Conservation (phyloP, 2,888 invertebrate species). For the Agrotis puta region DNA sequence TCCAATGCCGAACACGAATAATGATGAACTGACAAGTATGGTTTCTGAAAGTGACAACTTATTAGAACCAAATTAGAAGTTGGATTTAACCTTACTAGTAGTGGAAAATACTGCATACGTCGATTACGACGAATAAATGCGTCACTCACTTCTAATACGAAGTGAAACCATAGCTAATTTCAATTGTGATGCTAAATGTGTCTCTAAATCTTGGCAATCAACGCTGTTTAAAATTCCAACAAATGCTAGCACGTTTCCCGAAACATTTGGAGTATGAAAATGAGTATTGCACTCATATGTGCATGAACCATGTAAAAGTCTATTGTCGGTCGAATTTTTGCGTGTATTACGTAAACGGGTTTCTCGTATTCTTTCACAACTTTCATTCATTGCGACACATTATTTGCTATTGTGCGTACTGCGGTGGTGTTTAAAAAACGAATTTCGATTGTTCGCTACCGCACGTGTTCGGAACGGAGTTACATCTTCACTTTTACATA, state of each 20-base stretch:
- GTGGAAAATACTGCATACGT: conserved; percentile 39
- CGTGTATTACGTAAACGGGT: conserved; percentile 72
- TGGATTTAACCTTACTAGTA: background rate
- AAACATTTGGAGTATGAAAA: conserved; percentile 55
- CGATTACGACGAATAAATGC: conserved; percentile 16
- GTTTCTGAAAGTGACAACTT: background rate
- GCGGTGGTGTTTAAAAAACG: conserved; percentile 55
- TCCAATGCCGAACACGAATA: background rate
- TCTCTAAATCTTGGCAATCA: conserved; percentile 57
- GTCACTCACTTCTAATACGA: conserved; percentile 40
- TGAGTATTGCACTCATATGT: conserved; percentile 66
- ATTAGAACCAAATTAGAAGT: background rate
- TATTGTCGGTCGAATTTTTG: conserved; percentile 66
- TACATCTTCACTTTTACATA: conserved; percentile 54
- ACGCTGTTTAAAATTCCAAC: conserved; percentile 41
- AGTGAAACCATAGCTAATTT: conserved; percentile 51
- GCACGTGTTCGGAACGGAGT: conserved; percentile 50
- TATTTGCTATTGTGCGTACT: conserved; percentile 71
- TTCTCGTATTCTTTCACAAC: conserved; percentile 76
- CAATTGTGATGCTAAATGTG: conserved; percentile 45
- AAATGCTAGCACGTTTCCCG: conserved; percentile 37
- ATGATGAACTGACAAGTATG: background rate
- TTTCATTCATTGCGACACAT: conserved; percentile 78
- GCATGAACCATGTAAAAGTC: conserved; percentile 68
- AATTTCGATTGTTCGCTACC: conserved; percentile 65